Evolutionary conservation across 2,888 invertebrate species (phyloP).

Genomic region (Polydrusus pterygomalis): DNA sequence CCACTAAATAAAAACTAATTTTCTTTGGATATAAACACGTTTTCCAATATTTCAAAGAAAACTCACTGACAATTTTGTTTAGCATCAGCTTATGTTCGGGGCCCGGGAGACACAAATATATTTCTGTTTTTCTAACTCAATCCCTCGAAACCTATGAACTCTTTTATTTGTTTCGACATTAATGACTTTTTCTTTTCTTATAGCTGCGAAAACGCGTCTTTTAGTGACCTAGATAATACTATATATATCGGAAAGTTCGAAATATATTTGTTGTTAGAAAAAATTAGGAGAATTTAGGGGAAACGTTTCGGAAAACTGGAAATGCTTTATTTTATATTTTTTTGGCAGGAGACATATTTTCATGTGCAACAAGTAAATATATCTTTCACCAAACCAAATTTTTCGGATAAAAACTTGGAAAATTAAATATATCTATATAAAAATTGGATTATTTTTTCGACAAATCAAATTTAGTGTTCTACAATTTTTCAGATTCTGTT

Average conservation of each 20-base stretch:
- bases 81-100: conserved; percentile 26
- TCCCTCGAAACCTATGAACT: conserved; percentile 46
- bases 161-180: conserved; percentile 53
- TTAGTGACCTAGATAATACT: conserved; percentile 48
- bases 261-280: conserved; percentile 40
- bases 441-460: too few relatives aligned
- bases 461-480: too few relatives aligned
- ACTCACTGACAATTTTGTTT: conserved; percentile 40
- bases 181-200: conserved; percentile 53
- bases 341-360: background rate
- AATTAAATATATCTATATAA: too few relatives aligned
- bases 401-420: too few relatives aligned
- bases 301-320: conserved; percentile 24
- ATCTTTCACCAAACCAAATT: too few relatives aligned
- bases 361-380: background rate
- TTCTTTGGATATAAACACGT: background rate
- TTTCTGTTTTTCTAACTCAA: conserved; percentile 52
- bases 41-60: conserved; percentile 25
- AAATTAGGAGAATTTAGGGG: conserved; percentile 36
- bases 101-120: conserved; percentile 40
- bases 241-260: conserved; percentile 29
- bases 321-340: background rate
- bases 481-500: too few relatives aligned
- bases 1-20: conserved; percentile 8
- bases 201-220: conserved; percentile 49